These are phyloP conservation scores for Mythimna impura DNA, from an alignment of 2,888 invertebrate species.

Conservation along the genomic window DNA sequence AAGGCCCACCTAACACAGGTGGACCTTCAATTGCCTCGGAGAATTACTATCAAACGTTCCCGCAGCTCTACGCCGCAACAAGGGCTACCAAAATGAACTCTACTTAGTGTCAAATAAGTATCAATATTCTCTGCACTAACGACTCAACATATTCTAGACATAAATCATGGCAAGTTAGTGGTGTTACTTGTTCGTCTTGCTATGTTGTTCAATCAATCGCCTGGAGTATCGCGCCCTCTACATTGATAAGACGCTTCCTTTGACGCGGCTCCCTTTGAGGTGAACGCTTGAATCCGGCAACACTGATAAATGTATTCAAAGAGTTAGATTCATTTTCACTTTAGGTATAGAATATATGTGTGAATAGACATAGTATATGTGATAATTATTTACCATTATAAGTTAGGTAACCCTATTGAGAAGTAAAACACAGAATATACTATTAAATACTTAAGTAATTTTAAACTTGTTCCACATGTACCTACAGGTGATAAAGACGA, in stretches of 20 bases:
- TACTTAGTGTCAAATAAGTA: neutral
- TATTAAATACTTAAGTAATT: neutral
- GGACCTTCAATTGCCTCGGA: no score
- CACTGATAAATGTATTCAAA: constrained; percentile 51
- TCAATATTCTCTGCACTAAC: constrained; percentile 3
- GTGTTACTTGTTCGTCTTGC: constrained; percentile 4
- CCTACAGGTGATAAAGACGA: no score
- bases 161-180: constrained; percentile 1
- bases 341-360: neutral
- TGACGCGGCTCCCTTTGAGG: constrained; percentile 58
- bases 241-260: constrained; percentile 66
- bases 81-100: no score
- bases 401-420: neutral
- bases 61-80: no score
- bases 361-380: neutral
- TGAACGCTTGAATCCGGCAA: constrained; percentile 45
- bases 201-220: constrained; percentile 59
- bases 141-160: neutral
- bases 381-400: neutral
- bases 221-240: constrained; percentile 55
- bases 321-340: constrained; percentile 31
- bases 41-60: no score
- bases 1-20: no score
- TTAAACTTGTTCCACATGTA: neutral
- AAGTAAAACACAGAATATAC: neutral